phyloP scores from a whole-genome alignment of 2,113 vertebrate species.

The Microtus ochrogaster region DNA sequence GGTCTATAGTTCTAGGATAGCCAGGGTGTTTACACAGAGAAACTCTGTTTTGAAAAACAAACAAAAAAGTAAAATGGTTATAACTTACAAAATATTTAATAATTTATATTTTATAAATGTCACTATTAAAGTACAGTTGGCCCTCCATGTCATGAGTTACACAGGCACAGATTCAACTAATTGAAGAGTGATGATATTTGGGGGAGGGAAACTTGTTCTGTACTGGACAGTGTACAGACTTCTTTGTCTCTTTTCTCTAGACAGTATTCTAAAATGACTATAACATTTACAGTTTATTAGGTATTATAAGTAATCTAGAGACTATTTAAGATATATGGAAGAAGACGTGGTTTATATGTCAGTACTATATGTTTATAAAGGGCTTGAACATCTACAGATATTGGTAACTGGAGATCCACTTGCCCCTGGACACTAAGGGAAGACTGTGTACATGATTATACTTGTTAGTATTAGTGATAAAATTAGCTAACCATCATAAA shows the following conservation, averaged over 20 bases:
- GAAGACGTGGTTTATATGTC: not conserved
- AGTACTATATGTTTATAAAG: not conserved
- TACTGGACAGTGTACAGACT: not conserved
- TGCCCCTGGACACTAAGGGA: not conserved
- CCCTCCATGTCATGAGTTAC: not conserved
- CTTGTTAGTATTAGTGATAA: constrained; percentile 14
- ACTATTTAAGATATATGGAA: not conserved
- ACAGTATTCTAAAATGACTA: not conserved
- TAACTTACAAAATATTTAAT: not conserved
- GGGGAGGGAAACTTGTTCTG: not conserved
- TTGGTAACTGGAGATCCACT: not conserved
- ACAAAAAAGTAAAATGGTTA: not conserved
- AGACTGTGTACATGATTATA: not conserved
- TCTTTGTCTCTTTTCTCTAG: not conserved
- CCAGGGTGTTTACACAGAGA: not conserved
- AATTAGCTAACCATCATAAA: constrained; percentile 36
- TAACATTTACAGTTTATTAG: not conserved
- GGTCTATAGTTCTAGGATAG: not conserved
- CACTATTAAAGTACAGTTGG: not conserved
- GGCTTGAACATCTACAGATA: not conserved
- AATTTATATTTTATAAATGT: constrained; percentile 41
- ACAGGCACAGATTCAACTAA: not conserved
- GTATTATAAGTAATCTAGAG: not conserved
- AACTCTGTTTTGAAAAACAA: not conserved
- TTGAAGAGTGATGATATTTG: not conserved